Percentiles rank a stretch among this genome's conserved stretches.
Evolutionary conservation across 2,888 invertebrate species (phyloP).

Genomic region (Tanytarsus gracilentus): DNA sequence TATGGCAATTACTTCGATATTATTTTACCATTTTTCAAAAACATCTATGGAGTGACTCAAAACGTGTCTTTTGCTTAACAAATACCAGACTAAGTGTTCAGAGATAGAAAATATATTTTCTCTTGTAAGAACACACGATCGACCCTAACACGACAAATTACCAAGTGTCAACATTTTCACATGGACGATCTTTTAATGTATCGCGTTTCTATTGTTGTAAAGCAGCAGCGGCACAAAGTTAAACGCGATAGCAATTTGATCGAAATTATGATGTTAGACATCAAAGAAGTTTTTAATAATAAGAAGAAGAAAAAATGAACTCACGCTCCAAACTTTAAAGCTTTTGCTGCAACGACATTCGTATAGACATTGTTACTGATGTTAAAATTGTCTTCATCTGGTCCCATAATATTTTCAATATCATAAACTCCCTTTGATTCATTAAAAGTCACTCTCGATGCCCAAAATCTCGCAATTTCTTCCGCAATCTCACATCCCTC

Average conservation of each 20-base stretch:
- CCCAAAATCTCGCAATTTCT: slow-evolving; percentile 52
- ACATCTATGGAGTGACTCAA: background rate
- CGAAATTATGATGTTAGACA: slow-evolving; percentile 24
- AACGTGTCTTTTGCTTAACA: slow-evolving; percentile 25
- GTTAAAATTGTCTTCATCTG: slow-evolving; percentile 53
- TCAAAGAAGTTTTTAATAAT: background rate
- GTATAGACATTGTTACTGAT: slow-evolving; percentile 52
- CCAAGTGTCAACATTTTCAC: slow-evolving; percentile 24
- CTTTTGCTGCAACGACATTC: slow-evolving; percentile 50
- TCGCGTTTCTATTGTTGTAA: slow-evolving; percentile 1
- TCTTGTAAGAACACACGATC: background rate
- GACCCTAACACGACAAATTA: slow-evolving; percentile 22
- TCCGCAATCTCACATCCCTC: slow-evolving; percentile 50
- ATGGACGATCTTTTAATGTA: background rate
- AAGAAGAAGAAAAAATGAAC: slow-evolving; percentile 32
- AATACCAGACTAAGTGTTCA: slow-evolving; percentile 13
- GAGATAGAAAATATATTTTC: background rate
- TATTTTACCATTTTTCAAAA: slow-evolving; percentile 28
- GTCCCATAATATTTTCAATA: slow-evolving; percentile 52
- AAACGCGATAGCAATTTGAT: slow-evolving; percentile 24
- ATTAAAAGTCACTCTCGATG: slow-evolving; percentile 48
- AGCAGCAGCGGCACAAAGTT: background rate
- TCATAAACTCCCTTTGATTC: slow-evolving; percentile 45
- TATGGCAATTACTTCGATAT: slow-evolving; percentile 28
- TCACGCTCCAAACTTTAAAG: slow-evolving; percentile 50